These are phyloP conservation scores for Pandemis heparana DNA, from an alignment of 2,888 invertebrate genomes.

Conservation along the genomic window DNA sequence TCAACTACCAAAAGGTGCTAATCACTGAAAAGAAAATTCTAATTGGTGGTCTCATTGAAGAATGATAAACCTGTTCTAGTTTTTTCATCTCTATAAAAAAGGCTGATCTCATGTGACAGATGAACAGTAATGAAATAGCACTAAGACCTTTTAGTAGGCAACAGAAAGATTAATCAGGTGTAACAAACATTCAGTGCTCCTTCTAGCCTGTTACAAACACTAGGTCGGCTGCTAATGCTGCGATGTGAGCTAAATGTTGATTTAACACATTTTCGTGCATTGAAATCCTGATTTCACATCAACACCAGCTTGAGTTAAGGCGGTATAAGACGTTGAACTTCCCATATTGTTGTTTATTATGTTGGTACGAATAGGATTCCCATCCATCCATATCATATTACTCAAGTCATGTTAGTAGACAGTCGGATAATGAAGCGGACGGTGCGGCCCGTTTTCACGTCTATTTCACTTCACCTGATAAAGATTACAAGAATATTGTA, in stretches of 20 bases:
- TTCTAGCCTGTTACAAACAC: too few relatives aligned
- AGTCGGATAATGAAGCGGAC: slow-evolving; percentile 24
- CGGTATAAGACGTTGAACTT: not conserved
- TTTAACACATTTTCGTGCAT: not conserved
- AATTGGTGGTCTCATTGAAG: not conserved
- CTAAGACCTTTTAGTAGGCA: too few relatives aligned
- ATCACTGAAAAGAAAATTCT: not conserved
- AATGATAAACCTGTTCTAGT: not conserved
- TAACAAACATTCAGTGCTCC: too few relatives aligned
- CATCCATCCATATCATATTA: slow-evolving; percentile 21
- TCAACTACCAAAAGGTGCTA: not conserved
- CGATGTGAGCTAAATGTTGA: not conserved
- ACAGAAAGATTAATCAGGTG: too few relatives aligned
- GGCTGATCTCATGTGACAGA: not conserved
- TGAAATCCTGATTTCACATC: not conserved
- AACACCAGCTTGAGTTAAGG: not conserved
- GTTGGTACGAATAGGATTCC: slow-evolving; percentile 8
- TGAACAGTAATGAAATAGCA: not conserved
- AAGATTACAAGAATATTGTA: not conserved
- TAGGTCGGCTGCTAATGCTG: not conserved
- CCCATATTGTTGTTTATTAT: not conserved
- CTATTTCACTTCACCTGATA: slow-evolving; percentile 39
- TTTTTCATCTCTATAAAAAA: too few relatives aligned
- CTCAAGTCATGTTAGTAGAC: slow-evolving; percentile 20
- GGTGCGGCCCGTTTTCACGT: slow-evolving; percentile 33